Percentiles rank a stretch among this genome's conserved stretches.
These are phyloP conservation scores for Cydia pomonella DNA, from an alignment of 1,140 invertebrate species.

Conservation along the genomic window DNA sequence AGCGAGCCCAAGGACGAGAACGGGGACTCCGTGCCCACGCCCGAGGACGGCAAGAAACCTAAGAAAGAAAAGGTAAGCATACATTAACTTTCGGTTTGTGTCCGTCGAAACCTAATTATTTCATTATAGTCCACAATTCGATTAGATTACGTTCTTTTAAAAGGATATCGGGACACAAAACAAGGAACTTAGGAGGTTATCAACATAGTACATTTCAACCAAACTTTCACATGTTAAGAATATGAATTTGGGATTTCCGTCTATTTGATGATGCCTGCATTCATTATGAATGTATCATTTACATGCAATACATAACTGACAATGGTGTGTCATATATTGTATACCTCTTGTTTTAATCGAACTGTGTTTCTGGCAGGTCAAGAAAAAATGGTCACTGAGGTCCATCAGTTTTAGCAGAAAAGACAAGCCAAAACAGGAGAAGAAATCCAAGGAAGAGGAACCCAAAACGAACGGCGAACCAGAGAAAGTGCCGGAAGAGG, in stretches of 20 bases:
- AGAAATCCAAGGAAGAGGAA: conserved; percentile 82
- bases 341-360: neutral
- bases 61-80: conserved; percentile 87
- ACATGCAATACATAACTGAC: too few species aligned
- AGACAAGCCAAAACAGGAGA: conserved; percentile 90
- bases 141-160: too few species aligned
- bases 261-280: too few species aligned
- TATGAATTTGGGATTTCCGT: too few species aligned
- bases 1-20: conserved; percentile 78
- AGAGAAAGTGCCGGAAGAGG: conserved; percentile 80
- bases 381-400: conserved; percentile 93
- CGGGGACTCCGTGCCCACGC: conserved; percentile 82
- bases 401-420: conserved; percentile 92
- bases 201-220: too few species aligned
- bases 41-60: conserved; percentile 86
- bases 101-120: too few species aligned
- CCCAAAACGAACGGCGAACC: conserved; percentile 76
- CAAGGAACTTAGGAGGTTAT: too few species aligned
- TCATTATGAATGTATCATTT: too few species aligned
- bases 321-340: too few species aligned
- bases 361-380: conserved; percentile 72
- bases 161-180: too few species aligned
- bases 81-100: neutral
- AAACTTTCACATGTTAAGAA: too few species aligned
- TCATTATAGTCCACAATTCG: too few species aligned